Evolutionary conservation across 2,888 invertebrate species (phyloP).

Genomic region (Helleia helle): DNA sequence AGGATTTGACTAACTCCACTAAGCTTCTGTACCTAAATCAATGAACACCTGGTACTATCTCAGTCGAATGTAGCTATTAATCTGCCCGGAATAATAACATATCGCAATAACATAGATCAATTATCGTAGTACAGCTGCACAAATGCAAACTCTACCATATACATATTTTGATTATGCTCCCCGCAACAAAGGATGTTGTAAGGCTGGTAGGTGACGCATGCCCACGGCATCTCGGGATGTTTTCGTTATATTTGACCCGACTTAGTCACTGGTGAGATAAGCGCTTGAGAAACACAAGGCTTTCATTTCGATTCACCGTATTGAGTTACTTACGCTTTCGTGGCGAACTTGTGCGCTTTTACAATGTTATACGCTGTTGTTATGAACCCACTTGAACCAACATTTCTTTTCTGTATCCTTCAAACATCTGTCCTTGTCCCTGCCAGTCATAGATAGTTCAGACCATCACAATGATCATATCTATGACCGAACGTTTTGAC

Average conservation of each 20-base stretch:
- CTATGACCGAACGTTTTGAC: too few relatives aligned
- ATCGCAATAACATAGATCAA: conserved; percentile 2
- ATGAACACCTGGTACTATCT: too few relatives aligned
- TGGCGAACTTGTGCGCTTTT: not conserved
- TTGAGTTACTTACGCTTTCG: conserved; percentile 8
- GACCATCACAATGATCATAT: too few relatives aligned
- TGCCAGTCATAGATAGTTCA: too few relatives aligned
- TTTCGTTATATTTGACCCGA: conserved; percentile 24
- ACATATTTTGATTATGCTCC: conserved; percentile 18
- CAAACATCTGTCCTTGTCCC: too few relatives aligned
- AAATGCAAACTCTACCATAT: conserved; percentile 13
- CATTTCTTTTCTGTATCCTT: too few relatives aligned
- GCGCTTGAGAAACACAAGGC: conserved; percentile 13
- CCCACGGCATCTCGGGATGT: conserved; percentile 22
- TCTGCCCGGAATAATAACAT: not conserved
- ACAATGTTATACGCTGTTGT: not conserved
- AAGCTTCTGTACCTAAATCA: too few relatives aligned
- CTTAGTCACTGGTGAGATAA: conserved; percentile 26
- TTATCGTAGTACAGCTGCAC: conserved; percentile 2
- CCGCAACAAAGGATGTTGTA: conserved; percentile 26
- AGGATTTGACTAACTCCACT: too few relatives aligned
- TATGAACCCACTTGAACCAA: too few relatives aligned
- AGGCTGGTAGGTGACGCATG: conserved; percentile 23
- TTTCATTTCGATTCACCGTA: conserved; percentile 13
- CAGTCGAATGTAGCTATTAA: too few relatives aligned